phyloP scores from a whole-genome alignment of 2,888 invertebrate species.

The Graphium colonna region DNA sequence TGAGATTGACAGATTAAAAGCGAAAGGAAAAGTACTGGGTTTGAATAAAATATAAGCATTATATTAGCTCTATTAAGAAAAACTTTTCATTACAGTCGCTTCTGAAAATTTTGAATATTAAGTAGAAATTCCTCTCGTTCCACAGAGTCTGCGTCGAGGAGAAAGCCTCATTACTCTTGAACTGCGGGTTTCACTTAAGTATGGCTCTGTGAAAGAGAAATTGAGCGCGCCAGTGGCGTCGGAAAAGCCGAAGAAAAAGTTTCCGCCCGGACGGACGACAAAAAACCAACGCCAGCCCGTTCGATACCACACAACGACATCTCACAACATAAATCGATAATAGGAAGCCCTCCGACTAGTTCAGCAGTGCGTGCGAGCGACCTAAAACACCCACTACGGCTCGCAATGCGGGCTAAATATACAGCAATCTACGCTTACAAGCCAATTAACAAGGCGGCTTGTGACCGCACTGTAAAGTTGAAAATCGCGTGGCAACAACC shows the following conservation, averaged over 20 bases:
- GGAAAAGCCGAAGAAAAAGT: constrained; percentile 58
- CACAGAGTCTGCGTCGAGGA: constrained; percentile 35
- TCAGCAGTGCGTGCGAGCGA: constrained; percentile 79
- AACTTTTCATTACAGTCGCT: too few relatives aligned
- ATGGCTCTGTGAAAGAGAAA: constrained; percentile 59
- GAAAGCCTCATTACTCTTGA: constrained; percentile 52
- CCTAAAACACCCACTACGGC: constrained; percentile 75
- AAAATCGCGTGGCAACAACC: constrained; percentile 67
- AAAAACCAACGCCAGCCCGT: constrained; percentile 47
- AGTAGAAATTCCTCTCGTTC: constrained; percentile 5
- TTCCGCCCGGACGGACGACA: constrained; percentile 29
- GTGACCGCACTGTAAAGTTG: constrained; percentile 68
- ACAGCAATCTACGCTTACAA: constrained; percentile 61
- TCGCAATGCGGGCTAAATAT: constrained; percentile 79
- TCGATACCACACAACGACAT: constrained; percentile 48
- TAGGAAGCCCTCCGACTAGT: constrained; percentile 78
- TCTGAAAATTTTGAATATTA: neutral
- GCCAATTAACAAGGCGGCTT: constrained; percentile 60
- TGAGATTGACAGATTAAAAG: too few relatives aligned
- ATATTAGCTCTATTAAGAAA: too few relatives aligned
- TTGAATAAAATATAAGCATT: too few relatives aligned
- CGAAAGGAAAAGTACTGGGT: too few relatives aligned
- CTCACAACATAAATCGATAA: constrained; percentile 76
- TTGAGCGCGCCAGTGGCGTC: constrained; percentile 40
- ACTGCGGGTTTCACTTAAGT: constrained; percentile 52